These are phyloP conservation scores for Eira barbara DNA, from an alignment of 2,113 vertebrate genomes.

Conservation along the genomic window DNA sequence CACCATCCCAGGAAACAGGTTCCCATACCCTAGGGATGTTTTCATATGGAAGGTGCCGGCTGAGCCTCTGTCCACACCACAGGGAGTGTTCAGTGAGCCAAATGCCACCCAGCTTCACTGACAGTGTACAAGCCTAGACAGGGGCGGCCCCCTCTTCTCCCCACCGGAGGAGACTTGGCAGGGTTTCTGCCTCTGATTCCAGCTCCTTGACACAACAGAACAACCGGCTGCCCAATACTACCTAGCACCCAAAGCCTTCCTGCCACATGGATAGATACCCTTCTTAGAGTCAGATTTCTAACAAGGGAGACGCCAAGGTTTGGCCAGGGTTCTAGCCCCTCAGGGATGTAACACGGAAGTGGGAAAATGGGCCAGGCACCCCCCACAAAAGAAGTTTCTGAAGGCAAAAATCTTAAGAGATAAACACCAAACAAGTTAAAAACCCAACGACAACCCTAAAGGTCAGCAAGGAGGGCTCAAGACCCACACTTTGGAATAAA, in stretches of 20 bases:
- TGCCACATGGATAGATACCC: neutral
- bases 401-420: neutral
- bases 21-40: neutral
- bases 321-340: constrained; percentile 1
- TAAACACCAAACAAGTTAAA: neutral
- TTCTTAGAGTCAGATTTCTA: neutral
- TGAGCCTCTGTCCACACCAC: neutral
- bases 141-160: neutral
- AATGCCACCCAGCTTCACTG: neutral
- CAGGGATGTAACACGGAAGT: constrained; percentile 5
- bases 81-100: neutral
- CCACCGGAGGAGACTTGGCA: neutral
- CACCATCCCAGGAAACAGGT: neutral
- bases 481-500: neutral
- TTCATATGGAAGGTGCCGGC: neutral
- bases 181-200: neutral
- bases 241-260: neutral
- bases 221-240: neutral
- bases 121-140: neutral
- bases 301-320: neutral
- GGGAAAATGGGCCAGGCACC: constrained; percentile 26
- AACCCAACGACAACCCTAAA: neutral
- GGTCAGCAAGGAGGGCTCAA: neutral
- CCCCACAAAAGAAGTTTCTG: no score
- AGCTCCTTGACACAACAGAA: neutral